A percentile compares a stretch with the other conserved stretches of the same genome.
These are phyloP conservation scores for Ichneumon xanthorius DNA, from an alignment of 2,888 invertebrate species.

Conservation along the genomic window DNA sequence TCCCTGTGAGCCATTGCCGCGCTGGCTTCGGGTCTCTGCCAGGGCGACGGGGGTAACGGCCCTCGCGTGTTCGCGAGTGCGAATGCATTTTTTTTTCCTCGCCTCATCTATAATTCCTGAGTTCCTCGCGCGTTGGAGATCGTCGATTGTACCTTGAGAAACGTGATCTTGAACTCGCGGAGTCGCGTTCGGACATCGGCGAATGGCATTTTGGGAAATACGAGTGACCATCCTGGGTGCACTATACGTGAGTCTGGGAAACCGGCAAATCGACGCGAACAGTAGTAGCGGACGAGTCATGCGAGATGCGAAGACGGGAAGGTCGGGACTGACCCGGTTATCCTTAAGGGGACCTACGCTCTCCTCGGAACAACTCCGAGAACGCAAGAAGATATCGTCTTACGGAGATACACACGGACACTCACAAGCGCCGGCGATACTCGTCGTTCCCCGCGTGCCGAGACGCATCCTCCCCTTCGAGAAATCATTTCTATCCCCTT, in stretches of 20 bases:
- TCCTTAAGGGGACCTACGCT: constrained; percentile 70
- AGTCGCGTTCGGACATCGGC: background rate
- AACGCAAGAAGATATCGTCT: constrained; percentile 63
- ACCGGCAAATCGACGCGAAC: constrained; percentile 1
- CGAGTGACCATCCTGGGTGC: no score
- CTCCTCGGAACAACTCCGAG: constrained; percentile 37
- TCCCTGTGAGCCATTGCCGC: constrained; percentile 1
- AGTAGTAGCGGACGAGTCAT: background rate
- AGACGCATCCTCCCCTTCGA: constrained; percentile 15
- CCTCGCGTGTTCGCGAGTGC: constrained; percentile 23
- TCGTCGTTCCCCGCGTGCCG: constrained; percentile 30
- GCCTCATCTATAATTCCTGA: constrained; percentile 12
- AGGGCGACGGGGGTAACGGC: constrained; percentile 35
- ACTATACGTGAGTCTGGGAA: background rate
- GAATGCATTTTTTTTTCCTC: background rate
- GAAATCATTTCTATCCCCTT: constrained; percentile 18
- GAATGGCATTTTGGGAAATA: background rate
- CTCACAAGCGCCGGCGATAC: background rate
- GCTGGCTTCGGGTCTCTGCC: constrained; percentile 31
- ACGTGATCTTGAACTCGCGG: constrained; percentile 32
- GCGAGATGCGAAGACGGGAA: constrained; percentile 13
- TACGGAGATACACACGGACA: constrained; percentile 35
- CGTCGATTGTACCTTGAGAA: constrained; percentile 23
- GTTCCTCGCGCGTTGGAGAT: constrained; percentile 9
- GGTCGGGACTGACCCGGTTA: constrained; percentile 72